Percentiles rank a stretch among this genome's conserved stretches.
Conservation (phyloP, 2,888 invertebrate species). For the Drosophila fungiperda region DNA sequence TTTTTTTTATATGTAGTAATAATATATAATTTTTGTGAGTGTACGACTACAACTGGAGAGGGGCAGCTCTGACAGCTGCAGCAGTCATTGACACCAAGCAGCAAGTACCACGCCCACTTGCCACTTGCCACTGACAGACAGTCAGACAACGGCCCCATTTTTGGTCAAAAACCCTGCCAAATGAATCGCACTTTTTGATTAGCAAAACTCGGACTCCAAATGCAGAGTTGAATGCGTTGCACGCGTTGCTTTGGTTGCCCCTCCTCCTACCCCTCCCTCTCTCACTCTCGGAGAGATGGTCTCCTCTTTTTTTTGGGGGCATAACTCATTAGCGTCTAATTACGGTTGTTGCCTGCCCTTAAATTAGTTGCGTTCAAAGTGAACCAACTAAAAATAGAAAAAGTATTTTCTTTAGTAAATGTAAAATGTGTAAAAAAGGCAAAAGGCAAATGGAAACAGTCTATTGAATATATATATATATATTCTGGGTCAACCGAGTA, state of each 20-base stretch:
- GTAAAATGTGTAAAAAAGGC: neutral
- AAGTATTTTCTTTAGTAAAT: neutral
- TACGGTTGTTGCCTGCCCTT: constrained; percentile 55
- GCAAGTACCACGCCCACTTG: constrained; percentile 35
- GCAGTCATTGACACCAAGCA: constrained; percentile 72
- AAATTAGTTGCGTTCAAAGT: constrained; percentile 56
- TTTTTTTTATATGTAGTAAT: too few species aligned
- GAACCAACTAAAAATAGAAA: neutral
- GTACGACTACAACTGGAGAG: neutral
- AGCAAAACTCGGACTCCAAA: constrained; percentile 28
- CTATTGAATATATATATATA: neutral
- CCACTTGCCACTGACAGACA: constrained; percentile 10
- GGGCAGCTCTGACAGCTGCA: constrained; percentile 20
- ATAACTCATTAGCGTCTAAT: constrained; percentile 69
- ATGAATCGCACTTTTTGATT: constrained; percentile 79
- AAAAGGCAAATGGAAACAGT: neutral
- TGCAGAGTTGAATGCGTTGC: neutral
- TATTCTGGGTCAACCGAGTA: neutral
- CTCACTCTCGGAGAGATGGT: neutral
- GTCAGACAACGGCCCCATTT: constrained; percentile 22
- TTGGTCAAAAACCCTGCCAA: constrained; percentile 47
- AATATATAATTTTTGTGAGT: neutral
- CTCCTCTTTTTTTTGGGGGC: constrained; percentile 12
- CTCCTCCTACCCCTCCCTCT: neutral
- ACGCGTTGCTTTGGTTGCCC: constrained; percentile 24